A percentile compares a stretch with the other conserved stretches of the same genome.
Conservation (phyloP, 1,140 invertebrate genomes). For the Saccostrea cuccullata region DNA sequence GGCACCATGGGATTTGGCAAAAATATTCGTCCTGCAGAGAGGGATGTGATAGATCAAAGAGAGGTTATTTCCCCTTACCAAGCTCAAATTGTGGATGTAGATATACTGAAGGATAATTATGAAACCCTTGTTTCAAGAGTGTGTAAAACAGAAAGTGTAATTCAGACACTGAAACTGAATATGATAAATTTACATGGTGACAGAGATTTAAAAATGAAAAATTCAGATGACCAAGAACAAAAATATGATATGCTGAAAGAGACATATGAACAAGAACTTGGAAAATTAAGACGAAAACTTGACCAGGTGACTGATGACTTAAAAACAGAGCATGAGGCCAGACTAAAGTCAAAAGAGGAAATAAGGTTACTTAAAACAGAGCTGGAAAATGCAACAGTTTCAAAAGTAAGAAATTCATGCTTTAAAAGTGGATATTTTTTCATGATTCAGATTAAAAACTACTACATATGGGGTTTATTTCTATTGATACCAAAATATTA, state of each 20-base stretch:
- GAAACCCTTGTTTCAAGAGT: slow-evolving; percentile 67
- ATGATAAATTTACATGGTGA: slow-evolving; percentile 63
- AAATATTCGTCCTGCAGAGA: slow-evolving; percentile 29
- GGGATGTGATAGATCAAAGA: slow-evolving; percentile 38
- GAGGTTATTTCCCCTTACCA: slow-evolving; percentile 54
- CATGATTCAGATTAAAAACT: no score
- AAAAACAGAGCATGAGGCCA: slow-evolving; percentile 56
- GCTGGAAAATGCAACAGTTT: slow-evolving; percentile 58
- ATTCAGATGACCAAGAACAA: slow-evolving; percentile 57
- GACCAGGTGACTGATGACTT: slow-evolving; percentile 59
- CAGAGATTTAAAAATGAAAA: slow-evolving; percentile 58
- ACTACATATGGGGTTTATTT: no score
- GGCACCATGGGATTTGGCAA: slow-evolving; percentile 55
- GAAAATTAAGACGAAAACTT: slow-evolving; percentile 58
- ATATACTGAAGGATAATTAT: slow-evolving; percentile 64
- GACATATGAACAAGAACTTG: slow-evolving; percentile 58
- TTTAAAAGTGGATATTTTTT: no score
- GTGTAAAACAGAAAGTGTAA: slow-evolving; percentile 68
- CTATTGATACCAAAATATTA: no score
- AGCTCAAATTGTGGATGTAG: slow-evolving; percentile 55
- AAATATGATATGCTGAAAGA: slow-evolving; percentile 57
- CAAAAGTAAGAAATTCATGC: slow-evolving; percentile 50
- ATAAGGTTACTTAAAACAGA: slow-evolving; percentile 59
- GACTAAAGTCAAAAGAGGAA: slow-evolving; percentile 55
- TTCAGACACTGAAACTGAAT: slow-evolving; percentile 69